Conservation (phyloP, 92 coral and sea anemone species). For the Pocillopora meandrina region DNA sequence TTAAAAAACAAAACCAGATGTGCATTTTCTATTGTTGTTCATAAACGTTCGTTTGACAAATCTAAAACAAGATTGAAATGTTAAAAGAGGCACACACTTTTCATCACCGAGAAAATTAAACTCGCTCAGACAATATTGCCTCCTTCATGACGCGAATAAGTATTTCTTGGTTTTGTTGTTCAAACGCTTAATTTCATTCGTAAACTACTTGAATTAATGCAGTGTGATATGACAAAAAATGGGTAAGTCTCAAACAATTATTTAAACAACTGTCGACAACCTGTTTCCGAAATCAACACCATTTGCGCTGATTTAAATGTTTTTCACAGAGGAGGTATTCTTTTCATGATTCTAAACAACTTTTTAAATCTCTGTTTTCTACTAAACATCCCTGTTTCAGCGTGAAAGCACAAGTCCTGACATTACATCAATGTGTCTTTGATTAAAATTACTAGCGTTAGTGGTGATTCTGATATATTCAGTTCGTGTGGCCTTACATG, state of each 20-base stretch:
- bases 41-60: background rate
- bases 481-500: background rate
- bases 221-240: constrained; percentile 16
- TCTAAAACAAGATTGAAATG: background rate
- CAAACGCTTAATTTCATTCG: background rate
- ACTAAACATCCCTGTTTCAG: background rate
- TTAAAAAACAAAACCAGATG: constrained; percentile 14
- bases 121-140: background rate
- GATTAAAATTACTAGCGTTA: background rate
- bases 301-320: constrained; percentile 3
- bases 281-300: constrained; percentile 4
- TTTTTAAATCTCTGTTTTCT: background rate
- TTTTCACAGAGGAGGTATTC: background rate
- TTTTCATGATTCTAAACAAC: background rate
- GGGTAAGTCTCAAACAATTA: background rate
- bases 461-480: background rate
- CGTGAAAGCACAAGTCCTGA: background rate
- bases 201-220: constrained; percentile 16
- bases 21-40: background rate
- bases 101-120: background rate
- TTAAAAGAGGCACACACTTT: background rate
- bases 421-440: too few species aligned
- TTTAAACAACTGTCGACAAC: constrained; percentile 16
- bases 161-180: background rate
- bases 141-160: background rate